A percentile compares a stretch with the other conserved stretches of the same genome.
Conservation (phyloP, 30 jellyfish, hydroid and myxozoan species). For the Sanderia malayensis region DNA sequence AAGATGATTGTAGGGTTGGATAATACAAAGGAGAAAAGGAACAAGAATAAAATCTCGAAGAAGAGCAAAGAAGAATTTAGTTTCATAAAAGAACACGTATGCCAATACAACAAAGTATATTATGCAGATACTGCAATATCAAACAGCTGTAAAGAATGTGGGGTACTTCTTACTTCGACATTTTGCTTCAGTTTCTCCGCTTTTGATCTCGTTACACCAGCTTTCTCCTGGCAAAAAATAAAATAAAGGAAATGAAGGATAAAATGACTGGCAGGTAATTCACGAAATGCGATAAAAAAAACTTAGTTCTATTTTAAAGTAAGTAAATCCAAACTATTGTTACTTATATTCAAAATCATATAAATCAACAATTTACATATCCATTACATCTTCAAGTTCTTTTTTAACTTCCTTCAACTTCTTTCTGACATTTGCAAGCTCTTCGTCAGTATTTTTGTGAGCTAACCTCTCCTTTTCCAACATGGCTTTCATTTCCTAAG, state of each 20-base stretch:
- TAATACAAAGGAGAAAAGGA: no score
- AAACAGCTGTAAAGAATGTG: no score
- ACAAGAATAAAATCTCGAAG: no score
- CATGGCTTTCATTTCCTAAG: slow-evolving; percentile 35
- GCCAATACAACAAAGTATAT: no score
- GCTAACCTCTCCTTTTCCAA: slow-evolving; percentile 37
- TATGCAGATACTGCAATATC: no score
- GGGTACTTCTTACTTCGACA: neutral
- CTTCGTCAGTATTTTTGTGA: slow-evolving; percentile 31
- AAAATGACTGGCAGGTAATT: no score
- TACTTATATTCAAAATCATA: neutral
- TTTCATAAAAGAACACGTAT: no score
- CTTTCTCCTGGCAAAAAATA: neutral
- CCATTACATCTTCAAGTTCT: slow-evolving; percentile 42
- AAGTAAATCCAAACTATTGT: neutral
- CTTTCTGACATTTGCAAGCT: slow-evolving; percentile 40
- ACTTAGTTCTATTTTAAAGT: no score
- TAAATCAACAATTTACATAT: neutral
- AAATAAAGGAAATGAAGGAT: neutral
- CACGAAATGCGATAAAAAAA: no score
- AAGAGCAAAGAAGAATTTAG: no score
- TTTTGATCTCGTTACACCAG: slow-evolving; percentile 7
- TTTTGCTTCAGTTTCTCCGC: neutral
- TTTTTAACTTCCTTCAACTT: slow-evolving; percentile 31
- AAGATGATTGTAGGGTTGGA: no score